Base-by-base conservation (phyloP, 2,888 invertebrate genomes). In the Linyphia triangularis region DNA sequence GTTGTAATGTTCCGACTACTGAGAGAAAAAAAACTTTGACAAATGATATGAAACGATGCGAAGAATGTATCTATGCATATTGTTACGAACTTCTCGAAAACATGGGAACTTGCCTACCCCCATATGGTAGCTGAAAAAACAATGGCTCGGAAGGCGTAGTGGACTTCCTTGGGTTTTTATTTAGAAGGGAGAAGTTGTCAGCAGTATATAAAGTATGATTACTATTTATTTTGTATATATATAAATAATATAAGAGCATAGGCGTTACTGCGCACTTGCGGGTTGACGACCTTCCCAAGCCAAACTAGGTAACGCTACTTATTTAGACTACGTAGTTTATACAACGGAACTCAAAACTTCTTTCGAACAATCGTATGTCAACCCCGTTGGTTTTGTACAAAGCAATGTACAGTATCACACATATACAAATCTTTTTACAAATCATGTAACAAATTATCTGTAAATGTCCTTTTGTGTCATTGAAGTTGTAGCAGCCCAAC, bases 151-250 rank as follows among this genome's bases (percentile, higher is more conserved):
- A 72, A 72, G 51, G 72, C 43, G 51, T 72, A 26, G 24, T 69
- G 37, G 24, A 24, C 40, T 69, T 37, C 40, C 24, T 10, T 10
- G 70, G 57, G 81, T n/a, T n/a, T n/a, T n/a, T n/a, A n/a, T n/a
- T n/a, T n/a, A 81, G 81, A 81, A 81, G 28, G 75, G 75, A 59
- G 30, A 51, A n/a, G 43, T 78, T 69, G 72, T 65, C 65, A 67
- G 75, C 67, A 75, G 73, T 51, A 72, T 28, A 78, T 61, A 69
- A 88, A 88, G 67, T 81, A 81, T 88, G 63, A 86, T 78, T 84
- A 88, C 89, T 90, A 90, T 90, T 90, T 90, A 90, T 90, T 90
- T 90, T 90, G 90, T 90, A 90, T 90, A 90, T 90, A 90, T 81
- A 81, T 81, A 33, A 63, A 37, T 73, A 81, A 57, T 70, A 77